phyloP scores from a whole-genome alignment of 2,888 invertebrate genomes.

The Lasius fuliginosus region DNA sequence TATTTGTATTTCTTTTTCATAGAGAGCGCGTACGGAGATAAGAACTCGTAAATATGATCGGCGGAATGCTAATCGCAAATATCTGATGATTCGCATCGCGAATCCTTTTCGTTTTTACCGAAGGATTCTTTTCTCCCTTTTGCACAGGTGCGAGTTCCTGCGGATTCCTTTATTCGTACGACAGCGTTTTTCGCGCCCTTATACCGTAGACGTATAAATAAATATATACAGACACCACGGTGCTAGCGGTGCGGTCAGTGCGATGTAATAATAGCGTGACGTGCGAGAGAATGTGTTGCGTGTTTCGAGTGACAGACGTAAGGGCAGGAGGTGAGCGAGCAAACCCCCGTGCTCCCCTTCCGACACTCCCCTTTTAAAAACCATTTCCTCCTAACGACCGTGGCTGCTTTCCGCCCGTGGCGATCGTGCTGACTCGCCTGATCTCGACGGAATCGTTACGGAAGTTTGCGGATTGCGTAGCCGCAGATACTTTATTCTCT shows the following conservation, averaged over 20 bases:
- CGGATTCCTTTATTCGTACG: constrained; percentile 55
- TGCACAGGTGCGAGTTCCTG: constrained; percentile 7
- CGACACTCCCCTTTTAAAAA: constrained; percentile 76
- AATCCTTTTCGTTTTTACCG: background rate
- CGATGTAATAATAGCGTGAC: constrained; percentile 81
- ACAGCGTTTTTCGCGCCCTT: constrained; percentile 57
- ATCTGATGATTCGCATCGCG: background rate
- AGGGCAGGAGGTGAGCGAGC: constrained; percentile 83
- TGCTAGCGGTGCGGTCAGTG: constrained; percentile 70
- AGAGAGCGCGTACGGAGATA: background rate
- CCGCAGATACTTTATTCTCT: constrained; percentile 5
- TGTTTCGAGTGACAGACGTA: constrained; percentile 83
- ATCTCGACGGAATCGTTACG: constrained; percentile 47
- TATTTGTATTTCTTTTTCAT: constrained; percentile 11
- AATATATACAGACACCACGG: constrained; percentile 65
- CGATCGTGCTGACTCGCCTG: constrained; percentile 24
- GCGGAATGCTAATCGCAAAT: constrained; percentile 22
- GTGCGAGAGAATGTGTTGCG: constrained; percentile 81
- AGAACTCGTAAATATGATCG: background rate
- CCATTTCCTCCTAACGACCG: constrained; percentile 74
- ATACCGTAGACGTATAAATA: constrained; percentile 56
- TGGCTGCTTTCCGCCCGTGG: constrained; percentile 43
- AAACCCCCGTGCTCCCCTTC: constrained; percentile 64
- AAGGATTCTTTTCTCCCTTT: background rate
- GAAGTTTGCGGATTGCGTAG: constrained; percentile 39